A percentile compares a stretch with the other conserved stretches of the same genome.
These are phyloP conservation scores for Atta texana DNA, from an alignment of 1,140 invertebrate species.

Conservation along the genomic window DNA sequence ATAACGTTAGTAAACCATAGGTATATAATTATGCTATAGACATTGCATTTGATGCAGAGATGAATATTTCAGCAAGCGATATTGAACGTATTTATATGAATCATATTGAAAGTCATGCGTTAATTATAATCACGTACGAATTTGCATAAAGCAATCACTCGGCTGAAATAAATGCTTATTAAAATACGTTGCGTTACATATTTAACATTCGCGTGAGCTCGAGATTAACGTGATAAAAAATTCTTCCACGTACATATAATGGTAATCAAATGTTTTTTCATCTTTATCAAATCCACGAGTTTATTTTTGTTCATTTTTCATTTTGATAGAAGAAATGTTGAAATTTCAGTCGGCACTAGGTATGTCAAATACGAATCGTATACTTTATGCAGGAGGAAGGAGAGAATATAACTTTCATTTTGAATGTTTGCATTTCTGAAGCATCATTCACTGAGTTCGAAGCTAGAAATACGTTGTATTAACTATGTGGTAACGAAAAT, in stretches of 20 bases:
- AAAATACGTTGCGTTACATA: slow-evolving; percentile 29
- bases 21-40: not conserved
- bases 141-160: slow-evolving; percentile 26
- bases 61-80: slow-evolving; percentile 35
- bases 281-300: slow-evolving; percentile 1
- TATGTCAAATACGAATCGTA: slow-evolving; percentile 52
- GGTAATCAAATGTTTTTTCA: slow-evolving; percentile 35
- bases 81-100: slow-evolving; percentile 18
- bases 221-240: slow-evolving; percentile 2
- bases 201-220: not conserved
- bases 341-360: slow-evolving; percentile 4
- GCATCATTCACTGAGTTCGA: slow-evolving; percentile 58
- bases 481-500: slow-evolving; percentile 60
- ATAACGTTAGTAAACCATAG: not conserved
- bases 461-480: slow-evolving; percentile 72
- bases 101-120: slow-evolving; percentile 28
- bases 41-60: not conserved
- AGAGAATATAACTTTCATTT: slow-evolving; percentile 69
- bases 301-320: slow-evolving; percentile 26
- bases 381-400: slow-evolving; percentile 14
- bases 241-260: not conserved
- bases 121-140: slow-evolving; percentile 48
- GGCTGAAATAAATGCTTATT: slow-evolving; percentile 8
- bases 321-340: slow-evolving; percentile 2
- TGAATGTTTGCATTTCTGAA: slow-evolving; percentile 68